Base-by-base conservation (phyloP, 1,140 invertebrate species). In the Drosophila lacertosa region DNA sequence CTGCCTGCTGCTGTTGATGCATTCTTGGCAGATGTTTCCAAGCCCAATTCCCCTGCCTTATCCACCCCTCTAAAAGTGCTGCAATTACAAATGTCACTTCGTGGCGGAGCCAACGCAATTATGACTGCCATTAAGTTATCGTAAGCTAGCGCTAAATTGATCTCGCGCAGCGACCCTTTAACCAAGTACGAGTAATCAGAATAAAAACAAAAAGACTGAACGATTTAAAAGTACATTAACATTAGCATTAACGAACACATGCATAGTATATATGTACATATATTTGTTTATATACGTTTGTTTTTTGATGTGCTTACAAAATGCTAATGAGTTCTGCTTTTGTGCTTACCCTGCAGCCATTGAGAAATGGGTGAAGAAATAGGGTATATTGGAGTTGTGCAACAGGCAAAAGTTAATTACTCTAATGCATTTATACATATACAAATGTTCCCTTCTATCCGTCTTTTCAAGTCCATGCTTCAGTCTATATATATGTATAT, bases 91-190 rank as follows among this genome's bases (percentile, higher is more conserved):
- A 20, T 32, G 53, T 22, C 29, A 73, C 59, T 67, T 81, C 42
- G 73, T 77, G 77, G 50, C 15, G 57, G 50, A 53, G 55, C 39
- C 44, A 57, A 29, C 33, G 53, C 67, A 70, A 77, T 81, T 73
- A 60, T n/a, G 11, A 32, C 15, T 50, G 50, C 59, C 64, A 80
- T 82, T 80, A 72, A 57, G 40, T 33, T 45, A 51, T 59, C 42
- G 47, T 40, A 48, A 44, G 55, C 15, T 6, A 24, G 37, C 13
- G 22, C 1, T n/a, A 29, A 47, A 51, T 33, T 22, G 47, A 68
- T 67, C 47, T 44, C 2, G 20, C 20, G 16, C 4, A 6, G 7
- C 37, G 37, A 26, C 39, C 47, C 32, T 68, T 62, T 68, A 33
- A 22, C n/a, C 44, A 9, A 39, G 20, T 13, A 13, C 48, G 29